Evolutionary conservation across 2,888 invertebrate genomes (phyloP).

Genomic region (Shargacucullia verbasci): DNA sequence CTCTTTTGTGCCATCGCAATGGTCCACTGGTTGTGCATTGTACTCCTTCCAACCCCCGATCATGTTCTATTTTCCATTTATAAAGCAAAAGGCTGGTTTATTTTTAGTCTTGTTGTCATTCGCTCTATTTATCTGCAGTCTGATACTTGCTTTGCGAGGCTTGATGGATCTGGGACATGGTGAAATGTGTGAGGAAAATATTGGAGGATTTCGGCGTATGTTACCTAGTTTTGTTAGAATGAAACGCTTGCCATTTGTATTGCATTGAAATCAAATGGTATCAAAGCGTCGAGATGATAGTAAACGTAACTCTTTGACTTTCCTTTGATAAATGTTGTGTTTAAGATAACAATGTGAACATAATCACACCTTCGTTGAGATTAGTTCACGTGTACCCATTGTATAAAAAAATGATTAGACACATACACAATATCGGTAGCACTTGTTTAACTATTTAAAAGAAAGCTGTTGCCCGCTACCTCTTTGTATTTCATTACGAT

Average conservation of each 20-base stretch:
- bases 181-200: neutral
- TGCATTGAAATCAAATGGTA: neutral
- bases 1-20: slow-evolving; percentile 79
- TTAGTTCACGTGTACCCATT: no score
- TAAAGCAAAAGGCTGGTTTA: slow-evolving; percentile 71
- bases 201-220: no score
- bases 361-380: no score
- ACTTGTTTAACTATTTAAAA: neutral
- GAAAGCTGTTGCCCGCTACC: no score
- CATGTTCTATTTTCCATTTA: slow-evolving; percentile 80
- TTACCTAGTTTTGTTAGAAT: neutral
- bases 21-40: slow-evolving; percentile 78
- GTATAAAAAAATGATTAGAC: no score
- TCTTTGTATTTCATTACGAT: no score
- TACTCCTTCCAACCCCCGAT: slow-evolving; percentile 77
- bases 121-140: slow-evolving; percentile 50
- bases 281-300: no score
- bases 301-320: no score
- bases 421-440: neutral
- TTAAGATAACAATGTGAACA: no score
- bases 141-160: slow-evolving; percentile 34
- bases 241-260: neutral
- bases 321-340: no score
- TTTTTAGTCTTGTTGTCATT: slow-evolving; percentile 65
- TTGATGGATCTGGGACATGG: slow-evolving; percentile 31